Evolutionary conservation across 1,140 invertebrate genomes (phyloP), one percentile per base, ranked within the genome.

Genomic region (Anoplophora glabripennis): DNA sequence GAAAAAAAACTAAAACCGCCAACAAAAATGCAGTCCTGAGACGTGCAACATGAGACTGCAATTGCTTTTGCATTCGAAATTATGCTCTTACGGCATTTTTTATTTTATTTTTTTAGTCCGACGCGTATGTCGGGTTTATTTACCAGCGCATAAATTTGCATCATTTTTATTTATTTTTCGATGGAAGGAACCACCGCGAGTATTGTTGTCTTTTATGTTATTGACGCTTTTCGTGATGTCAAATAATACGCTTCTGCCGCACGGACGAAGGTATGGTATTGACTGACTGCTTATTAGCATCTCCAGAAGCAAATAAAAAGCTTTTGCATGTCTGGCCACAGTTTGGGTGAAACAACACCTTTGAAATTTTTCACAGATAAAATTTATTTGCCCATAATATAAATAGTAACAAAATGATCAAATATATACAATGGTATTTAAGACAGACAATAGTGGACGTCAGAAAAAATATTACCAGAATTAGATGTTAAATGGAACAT

Each of bases 41-140:
- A 47, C 59, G 63, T 64, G 63, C 53, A 54, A 61, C 63, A 64
- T 61, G 58, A 64, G 58, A 64, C 46, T 56, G 55, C 57, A 53
- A 60, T 59, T 63, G 57, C 54, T 41, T 59, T 41, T 48, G 57
- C 57, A 59, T 59, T 59, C 49, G 44, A 48, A 54, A 54, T 59
- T 42, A 47, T 55, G 41, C 41, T 55, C 53, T 55, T 44, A 15
- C 21, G 18, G 53, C n/a, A 9, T 14, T 34, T 55, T 55, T 55
- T 55, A 10, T 47, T 47, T n/a, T 34, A 11, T 28, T 45, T 51
- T 55, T 47, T 49, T 44, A 33, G 8, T 49, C 28, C 47, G 35
- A 49, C 47, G 47, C 40, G 51, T 18, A 53, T 17, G n/a, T 40
- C 47, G 47, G 10, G 47, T 11, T 49, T 49, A 49, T 49, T 49